Conservation (phyloP, 1,140 invertebrate genomes). For the Scaptodrosophila lebanonensis region DNA sequence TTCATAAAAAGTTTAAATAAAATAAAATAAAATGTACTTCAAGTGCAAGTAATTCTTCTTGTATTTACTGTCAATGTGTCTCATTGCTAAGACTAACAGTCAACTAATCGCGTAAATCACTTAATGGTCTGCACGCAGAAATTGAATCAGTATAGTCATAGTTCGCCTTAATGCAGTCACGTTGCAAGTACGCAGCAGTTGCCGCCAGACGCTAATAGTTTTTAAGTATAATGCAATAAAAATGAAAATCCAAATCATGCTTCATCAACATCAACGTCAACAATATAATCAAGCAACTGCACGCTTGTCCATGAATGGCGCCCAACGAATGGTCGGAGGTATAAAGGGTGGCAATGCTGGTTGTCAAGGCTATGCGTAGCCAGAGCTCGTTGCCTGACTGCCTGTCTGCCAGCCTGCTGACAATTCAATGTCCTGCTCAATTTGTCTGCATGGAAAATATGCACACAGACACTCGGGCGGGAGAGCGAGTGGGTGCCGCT, state of each 20-base stretch:
- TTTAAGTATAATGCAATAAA: constrained; percentile 75
- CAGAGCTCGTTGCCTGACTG: constrained; percentile 1
- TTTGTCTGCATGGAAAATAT: constrained; percentile 67
- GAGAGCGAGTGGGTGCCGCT: constrained; percentile 11
- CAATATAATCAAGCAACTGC: constrained; percentile 66
- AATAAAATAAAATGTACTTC: too few species aligned
- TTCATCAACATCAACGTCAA: constrained; percentile 75
- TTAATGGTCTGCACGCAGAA: constrained; percentile 38
- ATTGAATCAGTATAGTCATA: constrained; percentile 18
- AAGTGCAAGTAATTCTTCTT: too few species aligned
- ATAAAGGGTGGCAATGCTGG: too few species aligned
- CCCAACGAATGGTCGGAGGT: too few species aligned
- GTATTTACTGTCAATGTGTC: too few species aligned
- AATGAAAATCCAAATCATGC: constrained; percentile 75
- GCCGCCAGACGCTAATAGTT: constrained; percentile 59
- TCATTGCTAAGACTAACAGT: too few species aligned
- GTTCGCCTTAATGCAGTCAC: constrained; percentile 30
- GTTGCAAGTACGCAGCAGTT: constrained; percentile 6
- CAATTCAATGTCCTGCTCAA: constrained; percentile 74
- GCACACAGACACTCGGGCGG: constrained; percentile 13
- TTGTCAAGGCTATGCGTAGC: constrained; percentile 56
- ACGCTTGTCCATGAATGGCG: too few species aligned
- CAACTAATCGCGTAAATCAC: constrained; percentile 48
- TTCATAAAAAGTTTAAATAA: too few species aligned
- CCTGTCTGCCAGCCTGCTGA: constrained; percentile 35